These are phyloP conservation scores for Lytechinus variegatus DNA, from an alignment of 35 echinoderm and acorn worm species.

Conservation along the genomic window DNA sequence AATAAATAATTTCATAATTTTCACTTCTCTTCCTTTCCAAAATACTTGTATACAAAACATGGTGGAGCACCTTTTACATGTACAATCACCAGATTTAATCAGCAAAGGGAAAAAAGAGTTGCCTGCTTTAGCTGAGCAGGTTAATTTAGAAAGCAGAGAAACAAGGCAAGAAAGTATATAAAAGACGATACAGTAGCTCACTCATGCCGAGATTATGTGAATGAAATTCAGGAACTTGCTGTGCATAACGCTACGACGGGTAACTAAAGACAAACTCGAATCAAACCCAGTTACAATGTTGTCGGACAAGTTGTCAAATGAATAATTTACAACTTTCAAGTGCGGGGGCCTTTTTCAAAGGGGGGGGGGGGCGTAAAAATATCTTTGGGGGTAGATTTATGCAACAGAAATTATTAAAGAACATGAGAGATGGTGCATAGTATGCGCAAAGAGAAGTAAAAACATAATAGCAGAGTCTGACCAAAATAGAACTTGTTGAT, in stretches of 20 bases:
- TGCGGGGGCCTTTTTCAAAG: background rate
- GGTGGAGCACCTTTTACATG: background rate
- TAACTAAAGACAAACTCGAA: background rate
- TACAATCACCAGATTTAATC: background rate
- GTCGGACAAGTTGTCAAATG: background rate
- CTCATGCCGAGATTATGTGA: background rate
- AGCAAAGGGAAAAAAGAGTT: background rate
- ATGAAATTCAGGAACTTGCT: background rate
- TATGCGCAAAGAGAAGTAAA: background rate
- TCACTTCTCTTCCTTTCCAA: background rate
- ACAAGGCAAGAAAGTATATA: background rate
- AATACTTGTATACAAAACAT: background rate
- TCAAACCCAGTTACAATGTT: background rate
- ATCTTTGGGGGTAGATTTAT: background rate
- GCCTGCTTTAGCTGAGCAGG: background rate
- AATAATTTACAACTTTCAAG: background rate
- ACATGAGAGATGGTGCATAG: background rate
- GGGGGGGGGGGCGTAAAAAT: background rate
- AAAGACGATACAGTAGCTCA: background rate
- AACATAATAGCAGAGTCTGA: background rate
- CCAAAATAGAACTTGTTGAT: constrained; percentile 5
- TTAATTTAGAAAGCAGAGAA: background rate
- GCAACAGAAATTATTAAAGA: background rate
- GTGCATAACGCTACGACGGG: background rate
- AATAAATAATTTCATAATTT: background rate